A percentile compares a stretch with the other conserved stretches of the same genome.
phyloP scores from a whole-genome alignment of 1,140 invertebrate species.

The Trissolcus basalis region DNA sequence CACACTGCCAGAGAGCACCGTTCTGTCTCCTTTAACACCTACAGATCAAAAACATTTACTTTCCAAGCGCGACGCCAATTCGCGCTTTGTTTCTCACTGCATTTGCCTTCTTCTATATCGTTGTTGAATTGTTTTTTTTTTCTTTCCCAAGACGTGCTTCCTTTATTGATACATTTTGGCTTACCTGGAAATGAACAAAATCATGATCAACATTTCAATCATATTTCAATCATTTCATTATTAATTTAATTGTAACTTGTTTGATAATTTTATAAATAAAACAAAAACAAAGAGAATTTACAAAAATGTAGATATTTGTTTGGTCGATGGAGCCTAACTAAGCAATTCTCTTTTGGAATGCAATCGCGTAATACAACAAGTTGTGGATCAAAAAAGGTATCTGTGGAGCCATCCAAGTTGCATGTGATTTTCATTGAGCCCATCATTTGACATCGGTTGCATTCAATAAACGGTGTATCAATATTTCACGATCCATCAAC shows the following conservation, averaged over 20 bases:
- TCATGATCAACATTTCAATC: no score
- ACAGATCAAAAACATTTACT: constrained; percentile 34
- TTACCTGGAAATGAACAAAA: no score
- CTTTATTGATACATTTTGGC: no score
- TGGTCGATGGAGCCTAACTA: no score
- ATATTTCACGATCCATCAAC: constrained; percentile 17
- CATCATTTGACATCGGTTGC: neutral
- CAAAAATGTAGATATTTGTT: no score
- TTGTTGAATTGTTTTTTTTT: neutral
- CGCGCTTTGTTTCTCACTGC: constrained; percentile 32
- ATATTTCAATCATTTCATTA: no score
- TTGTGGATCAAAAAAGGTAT: no score
- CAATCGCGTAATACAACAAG: no score
- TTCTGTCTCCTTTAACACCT: constrained; percentile 40
- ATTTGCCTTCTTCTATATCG: constrained; percentile 24
- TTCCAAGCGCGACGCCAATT: constrained; percentile 31
- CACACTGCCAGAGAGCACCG: neutral
- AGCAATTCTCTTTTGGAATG: no score
- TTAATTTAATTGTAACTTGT: no score
- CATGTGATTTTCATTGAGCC: constrained; percentile 6
- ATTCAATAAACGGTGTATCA: constrained; percentile 16
- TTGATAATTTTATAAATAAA: no score
- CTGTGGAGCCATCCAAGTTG: neutral
- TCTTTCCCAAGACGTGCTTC: neutral
- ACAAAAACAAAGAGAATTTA: no score